Conservation (phyloP, 2,113 vertebrate species). For the Scortum barcoo region DNA sequence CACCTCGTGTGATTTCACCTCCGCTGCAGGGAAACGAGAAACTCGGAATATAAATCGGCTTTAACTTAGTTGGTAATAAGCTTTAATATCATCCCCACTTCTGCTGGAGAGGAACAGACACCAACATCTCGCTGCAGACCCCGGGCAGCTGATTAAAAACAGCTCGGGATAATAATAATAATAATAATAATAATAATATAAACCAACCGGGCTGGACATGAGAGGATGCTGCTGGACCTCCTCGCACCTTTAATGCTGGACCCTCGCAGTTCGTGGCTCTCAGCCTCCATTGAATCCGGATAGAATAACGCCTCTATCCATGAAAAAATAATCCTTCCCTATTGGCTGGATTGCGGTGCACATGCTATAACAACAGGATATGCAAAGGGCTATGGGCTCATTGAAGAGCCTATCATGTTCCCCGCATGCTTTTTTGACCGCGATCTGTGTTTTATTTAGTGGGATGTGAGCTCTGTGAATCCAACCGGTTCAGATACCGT, state of each 20-base stretch:
- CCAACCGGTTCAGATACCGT: conserved; percentile 5
- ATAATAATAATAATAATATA: too few relatives aligned
- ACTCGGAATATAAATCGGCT: conserved; percentile 30
- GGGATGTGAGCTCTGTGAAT: conserved; percentile 28
- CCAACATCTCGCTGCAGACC: conserved; percentile 6
- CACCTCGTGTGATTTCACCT: conserved; percentile 14
- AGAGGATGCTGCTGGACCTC: conserved; percentile 35
- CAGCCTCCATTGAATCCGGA: conserved; percentile 69
- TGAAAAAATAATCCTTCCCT: conserved; percentile 66
- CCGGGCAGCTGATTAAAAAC: conserved; percentile 2
- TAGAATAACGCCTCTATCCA: conserved; percentile 57
- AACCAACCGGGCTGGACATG: neutral
- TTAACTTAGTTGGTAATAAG: conserved; percentile 35
- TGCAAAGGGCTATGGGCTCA: conserved; percentile 73
- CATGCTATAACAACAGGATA: conserved; percentile 82
- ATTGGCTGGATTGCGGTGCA: conserved; percentile 76
- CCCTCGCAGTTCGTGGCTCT: conserved; percentile 31
- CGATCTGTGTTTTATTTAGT: conserved; percentile 38
- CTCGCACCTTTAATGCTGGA: conserved; percentile 33
- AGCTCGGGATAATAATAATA: neutral
- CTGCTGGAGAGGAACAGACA: conserved; percentile 2
- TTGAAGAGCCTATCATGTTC: conserved; percentile 67
- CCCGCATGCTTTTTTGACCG: conserved; percentile 50
- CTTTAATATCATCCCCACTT: conserved; percentile 25
- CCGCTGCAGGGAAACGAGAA: conserved; percentile 26